Base-by-base conservation (phyloP, 2,888 invertebrate genomes). In the Drosophila basisetae region DNA sequence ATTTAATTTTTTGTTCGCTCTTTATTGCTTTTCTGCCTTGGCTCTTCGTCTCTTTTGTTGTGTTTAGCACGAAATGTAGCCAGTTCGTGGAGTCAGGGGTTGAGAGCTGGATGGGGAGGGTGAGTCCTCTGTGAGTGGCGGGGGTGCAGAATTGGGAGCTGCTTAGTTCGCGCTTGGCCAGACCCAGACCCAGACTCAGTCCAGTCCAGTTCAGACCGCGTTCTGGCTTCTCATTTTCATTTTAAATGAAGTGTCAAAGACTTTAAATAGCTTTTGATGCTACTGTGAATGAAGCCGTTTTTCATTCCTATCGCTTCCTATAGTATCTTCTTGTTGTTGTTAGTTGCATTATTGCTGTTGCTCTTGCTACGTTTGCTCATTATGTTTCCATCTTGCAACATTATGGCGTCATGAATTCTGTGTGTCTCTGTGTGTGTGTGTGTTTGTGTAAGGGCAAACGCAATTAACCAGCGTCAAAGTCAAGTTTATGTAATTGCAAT, bases 231-330 rank as follows among this genome's bases (percentile, higher is more conserved):
- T 83, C 83, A 84, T 87, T 91, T 88, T 87, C 89, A 84, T 89
- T 91, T 85, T 88, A 89, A 89, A 90, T 89, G 90, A 89, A 91
- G 89, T 91, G 89, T 89, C 89, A 89, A 89, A 89, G 89, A 89
- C 85, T 91, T 88, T 90, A 90, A 89, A 91, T 89, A 78, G 91
- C 88, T 91, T 89, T 91, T 82, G 85, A 85, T 83, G 89, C 89
- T 85, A 83, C 91, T 87, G 90, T 82, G 88, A 87, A 87, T 87
- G 84, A 89, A 90, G 84, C 80, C 70, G 90, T 89, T 88, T 77
- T 84, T 81, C 83, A 72, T 80, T 78, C 39, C 80, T 41, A 71
- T 76, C 56, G 37, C 50, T 50, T 60, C 65, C 62, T 64, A 63
- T 68, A 53, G 55, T 55, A 70, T 79, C 59, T 59, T 31, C 10